phyloP scores from a whole-genome alignment of 2,113 vertebrate genomes.

The Pithys albifrons region DNA sequence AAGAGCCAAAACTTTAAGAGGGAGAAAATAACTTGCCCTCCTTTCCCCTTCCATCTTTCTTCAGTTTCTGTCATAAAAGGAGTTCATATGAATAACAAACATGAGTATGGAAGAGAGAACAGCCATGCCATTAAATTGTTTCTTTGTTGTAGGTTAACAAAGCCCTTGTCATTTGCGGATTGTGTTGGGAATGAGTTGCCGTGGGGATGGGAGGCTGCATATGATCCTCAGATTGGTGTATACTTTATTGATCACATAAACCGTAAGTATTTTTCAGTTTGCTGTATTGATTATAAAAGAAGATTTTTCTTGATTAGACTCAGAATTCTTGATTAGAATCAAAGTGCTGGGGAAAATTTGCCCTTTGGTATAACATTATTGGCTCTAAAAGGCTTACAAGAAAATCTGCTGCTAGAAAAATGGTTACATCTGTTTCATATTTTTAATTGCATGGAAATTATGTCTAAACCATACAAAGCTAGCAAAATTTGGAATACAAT shows the following conservation, averaged over 20 bases:
- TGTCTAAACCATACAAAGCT: neutral
- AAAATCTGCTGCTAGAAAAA: neutral
- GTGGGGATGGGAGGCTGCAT: slow-evolving; percentile 84
- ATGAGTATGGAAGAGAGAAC: neutral
- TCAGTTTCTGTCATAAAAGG: neutral
- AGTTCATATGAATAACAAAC: neutral
- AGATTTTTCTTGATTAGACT: neutral
- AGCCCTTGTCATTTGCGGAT: slow-evolving; percentile 85
- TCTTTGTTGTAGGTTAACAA: slow-evolving; percentile 79
- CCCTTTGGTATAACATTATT: neutral
- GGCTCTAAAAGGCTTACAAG: neutral
- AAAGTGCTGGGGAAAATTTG: neutral
- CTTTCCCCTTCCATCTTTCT: neutral
- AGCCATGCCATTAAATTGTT: neutral
- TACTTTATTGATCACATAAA: slow-evolving; percentile 86
- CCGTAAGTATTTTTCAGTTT: slow-evolving; percentile 75
- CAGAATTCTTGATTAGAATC: neutral
- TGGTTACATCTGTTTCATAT: neutral
- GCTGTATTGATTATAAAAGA: neutral
- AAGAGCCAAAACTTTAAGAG: neutral
- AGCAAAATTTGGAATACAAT: neutral
- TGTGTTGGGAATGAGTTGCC: slow-evolving; percentile 87
- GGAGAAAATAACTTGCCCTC: neutral
- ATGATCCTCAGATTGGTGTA: slow-evolving; percentile 84
- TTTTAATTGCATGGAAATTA: neutral